Conservation (phyloP, 2,113 vertebrate species). For the Tenrec ecaudatus region DNA sequence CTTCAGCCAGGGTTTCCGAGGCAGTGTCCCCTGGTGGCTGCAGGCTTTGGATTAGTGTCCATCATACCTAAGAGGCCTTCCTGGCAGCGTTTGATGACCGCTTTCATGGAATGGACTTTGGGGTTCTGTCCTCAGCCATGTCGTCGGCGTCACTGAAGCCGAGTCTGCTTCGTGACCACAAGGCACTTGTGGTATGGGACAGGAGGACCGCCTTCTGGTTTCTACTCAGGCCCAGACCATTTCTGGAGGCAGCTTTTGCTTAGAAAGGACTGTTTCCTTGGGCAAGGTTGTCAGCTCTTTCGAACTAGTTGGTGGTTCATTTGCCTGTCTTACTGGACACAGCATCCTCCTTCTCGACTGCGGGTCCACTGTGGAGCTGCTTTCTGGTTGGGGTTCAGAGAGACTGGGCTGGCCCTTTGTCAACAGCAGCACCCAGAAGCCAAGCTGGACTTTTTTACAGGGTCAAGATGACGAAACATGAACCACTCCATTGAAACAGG, state of each 20-base stretch:
- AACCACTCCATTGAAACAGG: not conserved
- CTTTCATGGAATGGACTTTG: not conserved
- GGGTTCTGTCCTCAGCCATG: not conserved
- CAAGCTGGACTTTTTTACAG: slow-evolving; percentile 3
- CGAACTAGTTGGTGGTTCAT: not conserved
- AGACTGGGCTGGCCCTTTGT: not conserved
- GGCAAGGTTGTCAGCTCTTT: not conserved
- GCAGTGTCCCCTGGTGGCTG: not conserved
- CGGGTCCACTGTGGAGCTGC: not conserved
- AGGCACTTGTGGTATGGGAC: not conserved
- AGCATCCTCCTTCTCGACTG: not conserved
- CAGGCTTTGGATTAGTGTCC: not conserved
- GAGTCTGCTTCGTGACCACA: not conserved
- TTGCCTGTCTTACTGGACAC: not conserved
- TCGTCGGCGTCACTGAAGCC: not conserved
- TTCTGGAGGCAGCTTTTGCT: not conserved
- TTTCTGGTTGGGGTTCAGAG: not conserved
- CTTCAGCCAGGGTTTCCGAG: too few species aligned
- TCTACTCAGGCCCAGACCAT: not conserved
- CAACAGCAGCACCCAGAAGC: not conserved
- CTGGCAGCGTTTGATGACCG: not conserved
- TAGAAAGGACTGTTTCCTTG: not conserved
- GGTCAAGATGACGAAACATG: not conserved
- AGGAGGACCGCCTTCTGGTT: not conserved
- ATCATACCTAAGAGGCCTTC: not conserved